Base-by-base conservation (phyloP, 2,113 vertebrate species). In the Phoxinus phoxinus region DNA sequence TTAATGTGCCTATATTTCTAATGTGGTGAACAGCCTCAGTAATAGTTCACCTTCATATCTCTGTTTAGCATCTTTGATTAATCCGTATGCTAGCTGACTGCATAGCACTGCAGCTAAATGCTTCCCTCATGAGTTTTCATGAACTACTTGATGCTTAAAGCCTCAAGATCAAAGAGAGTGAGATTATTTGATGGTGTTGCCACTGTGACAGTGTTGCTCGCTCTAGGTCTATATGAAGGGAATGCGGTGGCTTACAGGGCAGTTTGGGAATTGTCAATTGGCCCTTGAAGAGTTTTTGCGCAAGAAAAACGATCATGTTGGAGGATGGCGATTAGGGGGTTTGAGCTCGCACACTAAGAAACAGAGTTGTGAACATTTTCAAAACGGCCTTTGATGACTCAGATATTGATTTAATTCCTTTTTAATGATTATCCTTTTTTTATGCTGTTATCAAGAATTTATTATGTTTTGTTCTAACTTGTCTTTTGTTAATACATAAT, bases 91-190 rank as follows among this genome's bases (percentile, higher is more conserved):
- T 12, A n/a, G 25, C 23, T 46, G 19, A 51, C 59, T 69, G 41
- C 19, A 1, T 51, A 13, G 61, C 27, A n/a, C 37, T 69, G 27
- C 46, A 53, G 77, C 37, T 48, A 30, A 67, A 53, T 69, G 30
- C 51, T 72, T 72, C 51, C 67, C 27, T 80, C 67, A 46, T 32
- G 84, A 72, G 48, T 46, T 59, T 46, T 37, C 58, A 12, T 73
- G 23, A 44, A 61, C 63, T 83, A 83, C 46, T 56, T 25, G 74
- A 74, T 30, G 35, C 30, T 77, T 86, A 73, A 83, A 83, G 72
- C 19, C 9, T 56, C 17, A 13, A 83, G 80, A 83, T 83, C 80
- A 86, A 76, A 83, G 48, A 41, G 46, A 23, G 61, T 56, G 72
- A 37, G 41, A 27, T 75, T 76, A 69, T 75, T 46, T 86, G 81